Evolutionary conservation across 2,888 invertebrate species (phyloP).

Genomic region (Sympetrum striolatum): DNA sequence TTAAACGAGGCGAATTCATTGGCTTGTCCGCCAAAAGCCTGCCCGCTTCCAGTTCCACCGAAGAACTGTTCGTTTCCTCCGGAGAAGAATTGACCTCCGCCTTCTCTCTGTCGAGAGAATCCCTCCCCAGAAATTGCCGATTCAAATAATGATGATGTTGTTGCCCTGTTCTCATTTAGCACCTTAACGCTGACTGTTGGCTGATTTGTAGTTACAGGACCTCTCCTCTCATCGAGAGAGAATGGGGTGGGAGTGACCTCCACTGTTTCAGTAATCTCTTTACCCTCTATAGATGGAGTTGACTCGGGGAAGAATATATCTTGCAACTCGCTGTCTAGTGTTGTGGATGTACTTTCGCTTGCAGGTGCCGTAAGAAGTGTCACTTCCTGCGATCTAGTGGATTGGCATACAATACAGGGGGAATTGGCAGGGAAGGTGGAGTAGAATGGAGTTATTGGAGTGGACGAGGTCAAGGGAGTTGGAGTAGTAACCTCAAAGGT

Average conservation of each 20-base stretch:
- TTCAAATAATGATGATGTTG: background rate
- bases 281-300: background rate
- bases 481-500: background rate
- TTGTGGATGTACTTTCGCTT: background rate
- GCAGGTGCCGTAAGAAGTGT: constrained; percentile 15
- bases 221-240: background rate
- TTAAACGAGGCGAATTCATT: background rate
- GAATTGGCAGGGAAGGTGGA: constrained; percentile 15
- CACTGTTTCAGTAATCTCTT: background rate
- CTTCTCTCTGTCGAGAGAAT: background rate
- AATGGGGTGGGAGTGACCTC: constrained; percentile 9
- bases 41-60: background rate
- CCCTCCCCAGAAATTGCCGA: background rate
- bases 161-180: background rate
- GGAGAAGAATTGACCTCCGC: background rate
- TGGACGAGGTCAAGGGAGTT: background rate
- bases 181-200: background rate
- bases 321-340: constrained; percentile 1
- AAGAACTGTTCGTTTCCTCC: background rate
- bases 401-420: background rate
- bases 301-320: background rate
- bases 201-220: background rate
- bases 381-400: background rate
- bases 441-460: background rate
- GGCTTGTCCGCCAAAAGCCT: background rate